phyloP scores from a whole-genome alignment of 2,888 invertebrate genomes.

The Agelastica alni region DNA sequence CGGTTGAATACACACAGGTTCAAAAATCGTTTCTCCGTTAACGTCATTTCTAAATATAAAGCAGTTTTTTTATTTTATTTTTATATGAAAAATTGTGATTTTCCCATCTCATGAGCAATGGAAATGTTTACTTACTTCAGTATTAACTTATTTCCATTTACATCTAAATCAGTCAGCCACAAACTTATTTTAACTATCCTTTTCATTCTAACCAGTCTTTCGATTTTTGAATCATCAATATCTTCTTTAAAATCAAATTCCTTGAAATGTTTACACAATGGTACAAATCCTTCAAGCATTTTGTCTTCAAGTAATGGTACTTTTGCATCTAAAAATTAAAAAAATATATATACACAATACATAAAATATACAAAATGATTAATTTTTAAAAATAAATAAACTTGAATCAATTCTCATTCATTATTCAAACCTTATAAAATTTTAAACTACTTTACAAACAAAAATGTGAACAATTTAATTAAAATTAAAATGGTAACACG shows the following conservation, averaged over 20 bases:
- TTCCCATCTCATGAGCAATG: neutral
- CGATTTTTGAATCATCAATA: slow-evolving; percentile 53
- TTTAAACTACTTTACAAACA: too few species aligned
- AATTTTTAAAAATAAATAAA: too few species aligned
- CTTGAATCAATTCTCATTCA: too few species aligned
- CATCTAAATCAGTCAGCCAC: slow-evolving; percentile 58
- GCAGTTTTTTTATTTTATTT: too few species aligned
- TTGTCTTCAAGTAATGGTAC: slow-evolving; percentile 79
- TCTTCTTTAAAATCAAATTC: slow-evolving; percentile 61
- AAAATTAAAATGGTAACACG: too few species aligned
- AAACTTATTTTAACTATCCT: slow-evolving; percentile 60
- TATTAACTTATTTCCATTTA: slow-evolving; percentile 55
- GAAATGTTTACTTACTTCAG: slow-evolving; percentile 42
- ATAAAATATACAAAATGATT: too few species aligned
- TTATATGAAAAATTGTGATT: neutral
- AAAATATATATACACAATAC: too few species aligned
- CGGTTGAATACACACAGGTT: slow-evolving; percentile 55
- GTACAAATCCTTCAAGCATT: slow-evolving; percentile 79
- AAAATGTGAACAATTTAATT: too few species aligned
- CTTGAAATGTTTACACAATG: slow-evolving; percentile 66
- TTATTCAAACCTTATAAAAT: too few species aligned
- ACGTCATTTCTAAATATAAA: slow-evolving; percentile 46
- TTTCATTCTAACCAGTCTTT: slow-evolving; percentile 59
- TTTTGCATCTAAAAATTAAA: slow-evolving; percentile 62
- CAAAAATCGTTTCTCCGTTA: slow-evolving; percentile 49